Percentiles rank a stretch among this genome's conserved stretches.
These are phyloP conservation scores for Chaenogobius annularis DNA, from an alignment of 2,113 vertebrate species.

Conservation along the genomic window DNA sequence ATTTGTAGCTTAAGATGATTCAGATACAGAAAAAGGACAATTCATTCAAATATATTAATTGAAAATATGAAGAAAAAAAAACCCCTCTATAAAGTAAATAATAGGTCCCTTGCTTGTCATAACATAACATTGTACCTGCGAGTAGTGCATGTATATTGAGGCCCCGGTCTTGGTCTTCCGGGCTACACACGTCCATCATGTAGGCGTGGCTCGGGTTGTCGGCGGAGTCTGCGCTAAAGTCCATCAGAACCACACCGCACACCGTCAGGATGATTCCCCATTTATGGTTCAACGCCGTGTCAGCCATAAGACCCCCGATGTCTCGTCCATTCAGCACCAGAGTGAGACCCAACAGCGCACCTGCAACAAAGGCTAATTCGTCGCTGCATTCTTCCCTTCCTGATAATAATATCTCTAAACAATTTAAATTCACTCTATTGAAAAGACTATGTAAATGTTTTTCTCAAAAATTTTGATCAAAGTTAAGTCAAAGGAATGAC, in stretches of 20 bases:
- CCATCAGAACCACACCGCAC: slow-evolving; percentile 95
- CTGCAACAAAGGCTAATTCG: slow-evolving; percentile 59
- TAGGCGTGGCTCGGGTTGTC: slow-evolving; percentile 97
- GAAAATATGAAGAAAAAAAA: too few species aligned
- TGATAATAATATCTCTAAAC: too few species aligned
- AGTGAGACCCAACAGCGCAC: slow-evolving; percentile 87
- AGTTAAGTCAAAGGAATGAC: too few species aligned
- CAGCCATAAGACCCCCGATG: slow-evolving; percentile 83
- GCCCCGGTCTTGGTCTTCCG: slow-evolving; percentile 92
- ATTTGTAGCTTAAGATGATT: too few species aligned
- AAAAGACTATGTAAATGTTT: too few species aligned
- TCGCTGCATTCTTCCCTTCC: not conserved
- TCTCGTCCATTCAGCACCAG: slow-evolving; percentile 92
- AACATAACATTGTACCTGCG: slow-evolving; percentile 78
- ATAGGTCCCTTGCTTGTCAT: too few species aligned
- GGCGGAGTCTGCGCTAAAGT: slow-evolving; percentile 96
- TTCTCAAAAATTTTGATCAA: too few species aligned
- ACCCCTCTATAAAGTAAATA: too few species aligned
- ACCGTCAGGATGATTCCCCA: slow-evolving; percentile 93
- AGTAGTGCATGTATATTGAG: slow-evolving; percentile 93
- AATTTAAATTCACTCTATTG: too few species aligned
- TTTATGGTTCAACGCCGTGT: slow-evolving; percentile 85
- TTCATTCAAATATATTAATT: too few species aligned
- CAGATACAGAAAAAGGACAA: too few species aligned
- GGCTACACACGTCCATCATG: slow-evolving; percentile 98